Conservation (phyloP, 2,113 vertebrate genomes). For the Orientallactaga bullata region DNA sequence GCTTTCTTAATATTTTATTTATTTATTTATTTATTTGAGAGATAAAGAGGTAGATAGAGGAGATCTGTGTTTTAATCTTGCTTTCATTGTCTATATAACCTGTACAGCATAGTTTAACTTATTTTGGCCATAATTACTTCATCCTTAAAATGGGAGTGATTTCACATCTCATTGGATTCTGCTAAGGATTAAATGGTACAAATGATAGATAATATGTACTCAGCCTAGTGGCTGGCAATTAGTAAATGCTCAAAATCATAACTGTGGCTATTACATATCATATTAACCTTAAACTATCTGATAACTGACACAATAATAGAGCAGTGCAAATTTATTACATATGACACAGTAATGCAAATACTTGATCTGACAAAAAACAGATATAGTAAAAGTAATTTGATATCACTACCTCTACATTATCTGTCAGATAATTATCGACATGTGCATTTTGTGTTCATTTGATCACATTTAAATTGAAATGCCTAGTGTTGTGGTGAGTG, state of each 20-base stretch:
- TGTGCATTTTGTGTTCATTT: not conserved
- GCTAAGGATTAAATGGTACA: not conserved
- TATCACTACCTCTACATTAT: not conserved
- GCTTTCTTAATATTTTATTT: not conserved
- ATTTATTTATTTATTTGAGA: too few relatives aligned
- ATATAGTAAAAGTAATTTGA: slow-evolving; percentile 29
- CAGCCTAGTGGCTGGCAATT: not conserved
- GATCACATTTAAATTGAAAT: slow-evolving; percentile 20
- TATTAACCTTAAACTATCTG: slow-evolving; percentile 16
- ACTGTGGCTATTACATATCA: slow-evolving; percentile 19
- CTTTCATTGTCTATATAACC: not conserved
- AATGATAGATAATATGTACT: not conserved
- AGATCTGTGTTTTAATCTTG: not conserved
- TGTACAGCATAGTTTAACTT: not conserved
- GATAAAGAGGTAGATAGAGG: too few relatives aligned
- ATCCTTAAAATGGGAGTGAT: not conserved
- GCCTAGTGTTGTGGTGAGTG: not conserved
- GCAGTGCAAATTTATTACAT: not conserved
- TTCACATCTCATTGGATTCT: too few relatives aligned
- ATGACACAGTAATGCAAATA: not conserved
- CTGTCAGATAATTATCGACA: not conserved
- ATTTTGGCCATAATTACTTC: not conserved
- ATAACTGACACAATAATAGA: not conserved
- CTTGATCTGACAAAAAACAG: slow-evolving; percentile 4
- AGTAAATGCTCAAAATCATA: not conserved